phyloP scores from a whole-genome alignment of 2,888 invertebrate species.

The Proisotoma minuta region DNA sequence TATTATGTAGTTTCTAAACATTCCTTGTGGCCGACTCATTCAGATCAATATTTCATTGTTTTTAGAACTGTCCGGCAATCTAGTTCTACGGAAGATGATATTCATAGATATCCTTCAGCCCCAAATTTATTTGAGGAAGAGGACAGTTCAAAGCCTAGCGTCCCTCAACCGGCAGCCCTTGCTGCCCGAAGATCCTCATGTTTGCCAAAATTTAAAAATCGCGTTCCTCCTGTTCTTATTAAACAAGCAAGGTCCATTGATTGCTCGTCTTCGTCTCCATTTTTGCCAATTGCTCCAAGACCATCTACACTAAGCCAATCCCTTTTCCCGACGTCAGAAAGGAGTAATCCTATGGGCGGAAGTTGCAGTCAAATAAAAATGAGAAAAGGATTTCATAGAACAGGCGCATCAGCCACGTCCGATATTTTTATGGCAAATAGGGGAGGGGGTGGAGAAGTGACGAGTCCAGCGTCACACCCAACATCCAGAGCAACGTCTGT shows the following conservation, averaged over 20 bases:
- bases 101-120: conserved; percentile 45
- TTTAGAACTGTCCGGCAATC: conserved; percentile 41
- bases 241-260: conserved; percentile 45
- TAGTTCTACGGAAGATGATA: conserved; percentile 40
- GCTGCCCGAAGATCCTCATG: conserved; percentile 34
- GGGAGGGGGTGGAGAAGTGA: conserved; percentile 23
- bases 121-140: conserved; percentile 38
- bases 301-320: conserved; percentile 20
- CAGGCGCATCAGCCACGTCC: conserved; percentile 29
- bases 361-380: conserved; percentile 11
- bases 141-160: conserved; percentile 25
- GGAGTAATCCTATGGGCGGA: neutral
- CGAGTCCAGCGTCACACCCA: conserved; percentile 26
- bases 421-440: too few species aligned
- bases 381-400: conserved; percentile 30
- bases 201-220: conserved; percentile 37
- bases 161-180: conserved; percentile 31
- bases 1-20: conserved; percentile 20
- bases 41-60: neutral
- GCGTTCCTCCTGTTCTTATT: conserved; percentile 35
- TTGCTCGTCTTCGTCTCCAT: conserved; percentile 39
- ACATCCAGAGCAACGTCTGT: conserved; percentile 27
- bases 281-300: conserved; percentile 24
- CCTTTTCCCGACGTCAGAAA: conserved; percentile 1
- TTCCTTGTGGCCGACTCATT: too few species aligned